A percentile compares a stretch with the other conserved stretches of the same genome.
These are phyloP conservation scores for Fukomys damarensis DNA, from an alignment of 2,113 vertebrate genomes.

Conservation along the genomic window DNA sequence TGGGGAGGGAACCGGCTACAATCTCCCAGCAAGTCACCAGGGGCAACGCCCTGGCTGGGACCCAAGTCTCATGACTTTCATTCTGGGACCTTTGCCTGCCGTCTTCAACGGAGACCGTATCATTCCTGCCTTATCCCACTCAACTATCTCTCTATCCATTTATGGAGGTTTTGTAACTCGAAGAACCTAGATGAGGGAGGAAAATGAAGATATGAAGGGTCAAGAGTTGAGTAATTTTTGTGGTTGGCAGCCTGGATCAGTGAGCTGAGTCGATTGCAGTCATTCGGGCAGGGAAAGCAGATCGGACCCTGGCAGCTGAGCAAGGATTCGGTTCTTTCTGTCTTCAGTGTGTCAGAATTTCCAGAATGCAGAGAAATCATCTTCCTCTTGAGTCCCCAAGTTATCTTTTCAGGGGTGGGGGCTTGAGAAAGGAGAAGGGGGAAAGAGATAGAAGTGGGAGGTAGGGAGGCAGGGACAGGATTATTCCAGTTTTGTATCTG, in stretches of 20 bases:
- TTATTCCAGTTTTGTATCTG: neutral
- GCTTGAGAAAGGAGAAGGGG: neutral
- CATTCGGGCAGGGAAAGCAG: neutral
- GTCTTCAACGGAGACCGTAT: neutral
- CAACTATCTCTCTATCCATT: neutral
- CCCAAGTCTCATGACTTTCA: neutral
- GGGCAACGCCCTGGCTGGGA: constrained; percentile 64
- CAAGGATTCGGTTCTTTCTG: neutral
- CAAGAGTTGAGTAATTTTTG: neutral
- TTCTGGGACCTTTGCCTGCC: neutral
- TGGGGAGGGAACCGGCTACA: neutral
- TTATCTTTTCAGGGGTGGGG: neutral
- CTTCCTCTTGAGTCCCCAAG: neutral
- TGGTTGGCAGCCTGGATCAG: neutral
- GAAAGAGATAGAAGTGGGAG: neutral
- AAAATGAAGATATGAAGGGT: neutral
- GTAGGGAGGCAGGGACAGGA: neutral
- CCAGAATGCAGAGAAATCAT: neutral
- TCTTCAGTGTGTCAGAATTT: constrained; percentile 11
- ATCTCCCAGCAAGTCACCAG: constrained; percentile 54
- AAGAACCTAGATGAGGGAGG: constrained; percentile 3
- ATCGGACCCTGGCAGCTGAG: neutral
- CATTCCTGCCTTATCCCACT: constrained; percentile 24
- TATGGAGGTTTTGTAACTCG: constrained; percentile 4
- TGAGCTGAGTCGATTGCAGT: neutral